Conservation (phyloP, 2,797 vertebrate species). For the Scarus forsteni region DNA sequence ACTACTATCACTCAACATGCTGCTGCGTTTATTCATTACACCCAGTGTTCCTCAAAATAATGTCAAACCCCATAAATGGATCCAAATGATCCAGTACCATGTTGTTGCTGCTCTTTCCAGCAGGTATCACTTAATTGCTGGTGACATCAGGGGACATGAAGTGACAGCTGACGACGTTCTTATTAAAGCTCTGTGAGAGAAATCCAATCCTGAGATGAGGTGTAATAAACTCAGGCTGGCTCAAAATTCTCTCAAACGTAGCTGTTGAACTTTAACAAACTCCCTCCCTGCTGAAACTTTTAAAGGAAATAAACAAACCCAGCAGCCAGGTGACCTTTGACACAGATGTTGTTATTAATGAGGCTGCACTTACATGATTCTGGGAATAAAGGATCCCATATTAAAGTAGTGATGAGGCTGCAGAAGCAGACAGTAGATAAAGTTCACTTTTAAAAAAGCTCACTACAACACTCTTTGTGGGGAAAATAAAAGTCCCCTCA, state of each 20-base stretch:
- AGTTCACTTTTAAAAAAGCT: conserved; percentile 40
- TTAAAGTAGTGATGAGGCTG: conserved; percentile 35
- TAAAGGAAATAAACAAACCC: conserved; percentile 37
- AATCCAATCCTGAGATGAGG: conserved; percentile 28
- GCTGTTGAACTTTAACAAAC: conserved; percentile 21
- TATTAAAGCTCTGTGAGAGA: conserved; percentile 52
- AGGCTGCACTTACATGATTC: conserved; percentile 44
- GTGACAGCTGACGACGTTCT: conserved; percentile 43
- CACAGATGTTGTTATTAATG: conserved; percentile 44
- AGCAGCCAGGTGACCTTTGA: not conserved
- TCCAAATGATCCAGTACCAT: conserved; percentile 46
- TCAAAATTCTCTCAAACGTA: conserved; percentile 29
- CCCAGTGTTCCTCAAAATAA: too few relatives aligned
- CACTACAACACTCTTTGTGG: conserved; percentile 30
- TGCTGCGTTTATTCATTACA: too few relatives aligned
- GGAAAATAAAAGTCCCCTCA: conserved; percentile 25
- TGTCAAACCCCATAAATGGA: conserved; percentile 1
- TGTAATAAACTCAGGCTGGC: conserved; percentile 38
- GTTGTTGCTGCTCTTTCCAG: conserved; percentile 47
- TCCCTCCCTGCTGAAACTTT: conserved; percentile 23
- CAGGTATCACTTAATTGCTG: conserved; percentile 64
- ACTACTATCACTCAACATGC: too few relatives aligned
- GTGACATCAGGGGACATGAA: conserved; percentile 30
- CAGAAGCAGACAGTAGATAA: conserved; percentile 26
- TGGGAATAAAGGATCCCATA: conserved; percentile 29